Evolutionary conservation across 2,888 invertebrate species (phyloP).

Genomic region (Acholoe squamosa): DNA sequence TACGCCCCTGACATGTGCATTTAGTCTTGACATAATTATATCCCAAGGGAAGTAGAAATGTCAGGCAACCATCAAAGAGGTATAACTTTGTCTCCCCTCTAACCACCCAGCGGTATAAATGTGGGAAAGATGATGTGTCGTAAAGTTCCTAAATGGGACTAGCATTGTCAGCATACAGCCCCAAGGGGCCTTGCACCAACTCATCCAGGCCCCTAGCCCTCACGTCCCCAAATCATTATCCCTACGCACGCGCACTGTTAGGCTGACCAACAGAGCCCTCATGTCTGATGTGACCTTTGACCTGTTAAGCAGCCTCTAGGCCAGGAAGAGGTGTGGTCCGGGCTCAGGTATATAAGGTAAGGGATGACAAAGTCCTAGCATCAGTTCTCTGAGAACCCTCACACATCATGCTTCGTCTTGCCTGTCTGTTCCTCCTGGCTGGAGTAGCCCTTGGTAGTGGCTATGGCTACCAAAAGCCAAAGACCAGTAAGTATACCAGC

Average conservation of each 20-base stretch:
- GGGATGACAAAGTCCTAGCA: neutral
- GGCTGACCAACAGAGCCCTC: neutral
- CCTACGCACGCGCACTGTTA: neutral
- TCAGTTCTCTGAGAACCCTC: neutral
- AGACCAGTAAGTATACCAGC: slow-evolving; percentile 29
- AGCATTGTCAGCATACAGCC: too few species aligned
- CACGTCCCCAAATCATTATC: too few species aligned
- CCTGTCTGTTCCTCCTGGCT: slow-evolving; percentile 5
- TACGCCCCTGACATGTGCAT: too few species aligned
- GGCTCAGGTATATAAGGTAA: neutral
- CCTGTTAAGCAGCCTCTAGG: neutral
- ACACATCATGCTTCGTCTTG: slow-evolving; percentile 21
- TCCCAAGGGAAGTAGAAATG: too few species aligned
- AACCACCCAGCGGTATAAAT: too few species aligned
- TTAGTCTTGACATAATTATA: too few species aligned
- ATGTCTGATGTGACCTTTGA: neutral
- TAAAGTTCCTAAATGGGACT: too few species aligned
- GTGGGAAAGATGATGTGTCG: too few species aligned
- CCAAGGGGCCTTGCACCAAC: too few species aligned
- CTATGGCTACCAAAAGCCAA: slow-evolving; percentile 46
- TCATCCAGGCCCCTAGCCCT: too few species aligned
- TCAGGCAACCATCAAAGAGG: too few species aligned
- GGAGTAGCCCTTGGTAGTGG: slow-evolving; percentile 5
- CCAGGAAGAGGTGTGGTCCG: neutral
- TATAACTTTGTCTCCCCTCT: too few species aligned